Conservation (phyloP, 2,888 invertebrate species). For the Yponomeuta malinellus region DNA sequence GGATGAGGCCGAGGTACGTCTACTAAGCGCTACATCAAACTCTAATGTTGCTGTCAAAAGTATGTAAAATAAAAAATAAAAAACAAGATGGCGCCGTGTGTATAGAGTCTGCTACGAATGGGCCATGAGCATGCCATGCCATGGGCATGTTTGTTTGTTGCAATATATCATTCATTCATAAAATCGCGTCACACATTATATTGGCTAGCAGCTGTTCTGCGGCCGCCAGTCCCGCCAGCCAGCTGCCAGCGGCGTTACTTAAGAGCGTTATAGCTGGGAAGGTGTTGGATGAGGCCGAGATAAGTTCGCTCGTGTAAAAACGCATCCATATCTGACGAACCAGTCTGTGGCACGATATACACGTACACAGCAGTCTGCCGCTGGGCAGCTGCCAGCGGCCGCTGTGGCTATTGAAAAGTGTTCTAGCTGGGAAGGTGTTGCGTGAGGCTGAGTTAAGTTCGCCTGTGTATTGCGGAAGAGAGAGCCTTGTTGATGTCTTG, state of each 20-base stretch:
- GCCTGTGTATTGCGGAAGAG: no score
- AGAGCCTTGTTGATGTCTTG: no score
- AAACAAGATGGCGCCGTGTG: no score
- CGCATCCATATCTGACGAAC: no score
- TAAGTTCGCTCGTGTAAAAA: not conserved
- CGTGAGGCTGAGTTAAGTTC: conserved; percentile 1
- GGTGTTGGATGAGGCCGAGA: conserved; percentile 1
- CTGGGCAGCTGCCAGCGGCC: conserved; percentile 10
- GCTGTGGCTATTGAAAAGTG: conserved; percentile 24
- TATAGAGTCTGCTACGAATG: no score
- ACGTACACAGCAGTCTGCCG: conserved; percentile 35
- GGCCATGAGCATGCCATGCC: not conserved
- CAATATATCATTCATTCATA: not conserved
- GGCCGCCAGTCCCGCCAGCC: conserved; percentile 20
- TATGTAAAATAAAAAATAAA: no score
- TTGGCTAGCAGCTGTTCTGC: conserved; percentile 45
- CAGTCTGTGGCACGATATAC: no score
- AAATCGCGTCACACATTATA: not conserved
- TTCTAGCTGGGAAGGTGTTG: not conserved
- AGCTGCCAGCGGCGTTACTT: conserved; percentile 16
- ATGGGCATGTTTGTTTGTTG: no score
- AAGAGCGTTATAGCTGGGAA: not conserved
- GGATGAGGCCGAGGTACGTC: conserved; percentile 5
- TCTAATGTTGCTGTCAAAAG: not conserved
- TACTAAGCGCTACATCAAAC: not conserved